phyloP scores from a whole-genome alignment of 1,140 invertebrate species.

The Homalodisca vitripennis region DNA sequence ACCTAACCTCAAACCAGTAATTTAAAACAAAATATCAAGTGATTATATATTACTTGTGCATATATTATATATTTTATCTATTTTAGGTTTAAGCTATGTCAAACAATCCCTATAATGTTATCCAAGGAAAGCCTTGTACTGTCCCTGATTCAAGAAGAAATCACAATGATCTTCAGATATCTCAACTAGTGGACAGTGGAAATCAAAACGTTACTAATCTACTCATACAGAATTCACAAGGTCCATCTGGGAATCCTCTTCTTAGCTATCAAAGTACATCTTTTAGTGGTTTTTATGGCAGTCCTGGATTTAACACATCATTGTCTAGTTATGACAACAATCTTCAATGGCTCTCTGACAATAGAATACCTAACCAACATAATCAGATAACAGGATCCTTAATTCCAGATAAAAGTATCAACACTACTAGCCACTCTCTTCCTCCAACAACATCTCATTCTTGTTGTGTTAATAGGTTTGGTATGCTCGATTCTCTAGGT shows the following conservation, averaged over 20 bases:
- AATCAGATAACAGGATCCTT: background rate
- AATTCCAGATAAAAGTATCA: conserved; percentile 30
- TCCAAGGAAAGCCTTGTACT: too few species aligned
- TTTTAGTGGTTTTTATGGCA: conserved; percentile 8
- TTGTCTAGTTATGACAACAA: conserved; percentile 23
- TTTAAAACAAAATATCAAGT: too few species aligned
- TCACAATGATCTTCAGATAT: too few species aligned
- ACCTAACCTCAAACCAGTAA: too few species aligned
- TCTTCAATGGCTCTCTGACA: conserved; percentile 32
- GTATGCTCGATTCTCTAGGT: conserved; percentile 25
- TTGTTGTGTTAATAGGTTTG: conserved; percentile 29
- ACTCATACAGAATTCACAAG: background rate
- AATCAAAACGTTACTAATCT: background rate
- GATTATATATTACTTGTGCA: too few species aligned
- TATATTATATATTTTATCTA: too few species aligned
- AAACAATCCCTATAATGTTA: too few species aligned
- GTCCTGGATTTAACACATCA: conserved; percentile 19
- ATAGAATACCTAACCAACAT: conserved; percentile 26
- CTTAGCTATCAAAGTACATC: conserved; percentile 7
- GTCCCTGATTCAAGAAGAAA: too few species aligned
- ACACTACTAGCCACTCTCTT: background rate
- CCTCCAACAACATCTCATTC: conserved; percentile 23
- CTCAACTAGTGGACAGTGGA: background rate
- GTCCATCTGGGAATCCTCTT: background rate
- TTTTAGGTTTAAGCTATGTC: too few species aligned